Evolutionary conservation across 2,113 vertebrate genomes (phyloP).

Genomic region (Scalopus aquaticus): DNA sequence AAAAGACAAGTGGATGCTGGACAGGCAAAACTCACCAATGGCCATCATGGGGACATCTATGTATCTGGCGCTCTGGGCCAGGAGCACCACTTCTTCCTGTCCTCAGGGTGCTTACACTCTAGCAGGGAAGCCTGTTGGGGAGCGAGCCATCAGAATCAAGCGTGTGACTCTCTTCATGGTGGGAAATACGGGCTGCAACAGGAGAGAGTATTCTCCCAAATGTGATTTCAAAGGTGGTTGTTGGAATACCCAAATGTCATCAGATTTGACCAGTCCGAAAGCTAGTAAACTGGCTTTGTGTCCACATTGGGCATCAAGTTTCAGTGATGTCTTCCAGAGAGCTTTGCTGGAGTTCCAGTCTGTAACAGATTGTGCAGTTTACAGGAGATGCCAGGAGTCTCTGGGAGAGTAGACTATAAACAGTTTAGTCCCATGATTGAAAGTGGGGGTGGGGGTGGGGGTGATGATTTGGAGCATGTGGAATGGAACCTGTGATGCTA

Average conservation of each 20-base stretch:
- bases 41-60: background rate
- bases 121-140: background rate
- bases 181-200: background rate
- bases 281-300: background rate
- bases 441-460: too few relatives aligned
- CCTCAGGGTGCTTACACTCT: background rate
- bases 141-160: background rate
- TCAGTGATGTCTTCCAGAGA: background rate
- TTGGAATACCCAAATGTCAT: background rate
- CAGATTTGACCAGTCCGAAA: background rate
- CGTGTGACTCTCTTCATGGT: fast-evolving
- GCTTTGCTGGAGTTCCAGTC: background rate
- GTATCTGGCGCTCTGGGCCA: background rate
- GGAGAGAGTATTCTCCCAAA: background rate
- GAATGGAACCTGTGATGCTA: background rate
- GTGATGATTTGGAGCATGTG: background rate
- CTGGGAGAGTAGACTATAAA: background rate
- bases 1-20: background rate
- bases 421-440: background rate
- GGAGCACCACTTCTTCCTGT: background rate
- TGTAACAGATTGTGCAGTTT: background rate
- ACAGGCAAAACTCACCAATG: background rate
- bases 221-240: background rate
- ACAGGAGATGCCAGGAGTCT: background rate
- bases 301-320: background rate